These are phyloP conservation scores for Epizoanthus ramosus DNA, from an alignment of 92 coral and sea anemone species.

Conservation along the genomic window DNA sequence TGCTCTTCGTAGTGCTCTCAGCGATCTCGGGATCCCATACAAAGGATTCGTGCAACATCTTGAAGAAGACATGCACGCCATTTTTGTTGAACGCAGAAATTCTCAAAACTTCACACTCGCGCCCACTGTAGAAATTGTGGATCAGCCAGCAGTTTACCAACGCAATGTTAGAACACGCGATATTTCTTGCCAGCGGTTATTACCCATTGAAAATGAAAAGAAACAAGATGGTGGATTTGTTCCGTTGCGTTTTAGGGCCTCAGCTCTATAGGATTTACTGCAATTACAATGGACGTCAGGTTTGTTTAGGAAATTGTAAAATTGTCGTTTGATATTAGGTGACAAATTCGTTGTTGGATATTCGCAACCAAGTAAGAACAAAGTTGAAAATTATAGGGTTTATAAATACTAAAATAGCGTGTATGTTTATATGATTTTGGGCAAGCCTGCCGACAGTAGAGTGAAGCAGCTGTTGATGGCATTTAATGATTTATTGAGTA, in stretches of 20 bases:
- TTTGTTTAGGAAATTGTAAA: constrained; percentile 7
- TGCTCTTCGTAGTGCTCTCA: constrained; percentile 35
- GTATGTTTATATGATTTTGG: not conserved
- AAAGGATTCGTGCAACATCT: constrained; percentile 13
- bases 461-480: not conserved
- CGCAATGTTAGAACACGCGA: not conserved
- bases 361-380: not conserved
- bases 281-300: constrained; percentile 68
- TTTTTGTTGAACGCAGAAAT: not conserved
- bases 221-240: constrained; percentile 73
- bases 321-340: not conserved
- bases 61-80: constrained; percentile 33
- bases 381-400: not conserved
- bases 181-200: constrained; percentile 26
- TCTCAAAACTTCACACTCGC: not conserved
- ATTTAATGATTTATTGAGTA: too few species aligned
- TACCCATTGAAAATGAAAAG: constrained; percentile 25
- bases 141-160: constrained; percentile 13
- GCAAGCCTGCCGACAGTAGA: not conserved
- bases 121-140: not conserved
- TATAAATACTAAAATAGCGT: too few species aligned
- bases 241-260: constrained; percentile 87
- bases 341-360: not conserved
- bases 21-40: constrained; percentile 20
- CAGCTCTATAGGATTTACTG: constrained; percentile 74